Base-by-base conservation (phyloP, 2,888 invertebrate genomes). In the Pollenia angustigena region DNA sequence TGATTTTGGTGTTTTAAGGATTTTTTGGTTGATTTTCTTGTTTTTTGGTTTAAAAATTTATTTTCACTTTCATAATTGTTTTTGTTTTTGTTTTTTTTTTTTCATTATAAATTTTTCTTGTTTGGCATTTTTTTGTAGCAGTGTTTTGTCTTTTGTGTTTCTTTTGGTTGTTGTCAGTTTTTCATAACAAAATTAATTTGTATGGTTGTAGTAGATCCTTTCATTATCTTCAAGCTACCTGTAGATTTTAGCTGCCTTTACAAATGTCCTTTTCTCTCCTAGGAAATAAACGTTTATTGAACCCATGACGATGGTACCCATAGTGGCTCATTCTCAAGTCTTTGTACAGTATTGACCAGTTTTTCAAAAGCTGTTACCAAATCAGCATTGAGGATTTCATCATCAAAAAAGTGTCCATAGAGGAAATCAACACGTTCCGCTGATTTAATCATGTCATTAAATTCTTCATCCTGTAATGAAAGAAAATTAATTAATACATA, bases 231-330 rank as follows among this genome's bases (percentile, higher is more conserved):
- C 18, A 54, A 58, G 74, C 68, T 72, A 74, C 69, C 50, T 58
- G 64, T 1, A 60, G 42, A 58, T 72, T 52, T 69, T 72, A 82
- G 79, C 71, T 79, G 78, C 74, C 72, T 64, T 68, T 72, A 60
- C 40, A 52, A 11, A 46, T 64, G n/a, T 23, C 44, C 66, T 48
- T 72, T n/a, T 60, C 2, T 48, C 2, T 48, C 1, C 42, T 68
- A 78, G 58, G 12, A 42, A 56, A 40, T 10, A 42, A 14, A 18
- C 11, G 54, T 85, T 94, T 95, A 97, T 94, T 97, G 97, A 89
- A 98, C 97, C 99, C 99, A 99, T 9, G 97, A 96, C 54, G 97
- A 96, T 46, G 99, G 99, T 54, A 99, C 98, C 99, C 99, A 99
- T 16, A 98, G 95, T 0, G 99, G 98, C 91, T 99, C 98, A 0